Percentiles rank a stretch among this genome's conserved stretches.
These are phyloP conservation scores for Paracentrotus lividus DNA, from an alignment of 53 echinoderm and acorn worm genomes.

Conservation along the genomic window DNA sequence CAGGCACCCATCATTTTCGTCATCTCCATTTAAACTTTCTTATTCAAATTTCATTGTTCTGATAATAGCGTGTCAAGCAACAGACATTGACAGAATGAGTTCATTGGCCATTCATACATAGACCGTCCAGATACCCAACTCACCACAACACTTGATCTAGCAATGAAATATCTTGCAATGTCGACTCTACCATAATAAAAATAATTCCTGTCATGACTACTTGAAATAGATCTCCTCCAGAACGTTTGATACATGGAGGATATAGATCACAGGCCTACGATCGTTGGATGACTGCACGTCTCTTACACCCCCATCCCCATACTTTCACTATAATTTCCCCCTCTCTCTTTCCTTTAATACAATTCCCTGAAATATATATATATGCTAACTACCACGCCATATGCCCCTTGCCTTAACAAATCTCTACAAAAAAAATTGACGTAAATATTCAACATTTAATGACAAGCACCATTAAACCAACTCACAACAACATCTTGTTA, in stretches of 20 bases:
- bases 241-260: not conserved
- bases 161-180: conserved; percentile 50
- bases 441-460: too few species aligned
- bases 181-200: conserved; percentile 35
- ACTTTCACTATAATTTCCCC: not conserved
- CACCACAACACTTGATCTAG: not conserved
- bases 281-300: conserved; percentile 33
- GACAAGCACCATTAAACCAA: too few species aligned
- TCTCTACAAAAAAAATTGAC: too few species aligned
- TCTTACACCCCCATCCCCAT: not conserved
- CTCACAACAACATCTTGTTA: too few species aligned
- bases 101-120: not conserved
- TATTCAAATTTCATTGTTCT: not conserved
- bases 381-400: too few species aligned
- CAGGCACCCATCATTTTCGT: too few species aligned
- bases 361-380: not conserved
- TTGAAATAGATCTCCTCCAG: conserved; percentile 4
- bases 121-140: not conserved
- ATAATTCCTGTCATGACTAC: conserved; percentile 53
- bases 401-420: too few species aligned
- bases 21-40: too few species aligned
- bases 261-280: not conserved
- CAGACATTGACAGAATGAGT: not conserved
- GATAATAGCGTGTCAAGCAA: not conserved
- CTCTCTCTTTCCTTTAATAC: not conserved